Evolutionary conservation across 2,113 vertebrate genomes (phyloP).

Genomic region (Ictalurus punctatus): DNA sequence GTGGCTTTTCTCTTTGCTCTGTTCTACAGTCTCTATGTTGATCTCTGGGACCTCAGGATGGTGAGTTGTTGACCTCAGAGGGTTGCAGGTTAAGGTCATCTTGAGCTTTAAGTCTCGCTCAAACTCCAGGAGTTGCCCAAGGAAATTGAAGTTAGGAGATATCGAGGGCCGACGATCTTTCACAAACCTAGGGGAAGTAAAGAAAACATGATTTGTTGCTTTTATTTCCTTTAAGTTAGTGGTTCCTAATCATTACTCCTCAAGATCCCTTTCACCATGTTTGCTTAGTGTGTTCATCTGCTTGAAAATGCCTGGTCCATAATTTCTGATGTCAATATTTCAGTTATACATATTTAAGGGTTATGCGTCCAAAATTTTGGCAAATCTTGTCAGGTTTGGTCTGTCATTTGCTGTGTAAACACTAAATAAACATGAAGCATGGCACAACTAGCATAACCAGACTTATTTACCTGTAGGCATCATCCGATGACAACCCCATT

Average conservation of each 20-base stretch:
- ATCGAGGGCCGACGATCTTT: slow-evolving; percentile 95
- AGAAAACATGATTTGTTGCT: neutral
- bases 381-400: too few relatives aligned
- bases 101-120: slow-evolving; percentile 88
- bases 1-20: slow-evolving; percentile 9
- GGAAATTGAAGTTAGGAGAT: slow-evolving; percentile 96
- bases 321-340: neutral
- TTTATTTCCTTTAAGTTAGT: neutral
- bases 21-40: slow-evolving; percentile 17
- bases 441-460: neutral
- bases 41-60: slow-evolving; percentile 13
- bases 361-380: neutral
- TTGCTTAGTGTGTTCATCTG: neutral
- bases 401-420: neutral
- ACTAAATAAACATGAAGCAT: neutral
- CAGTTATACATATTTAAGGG: neutral
- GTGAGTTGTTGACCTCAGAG: slow-evolving; percentile 56
- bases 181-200: slow-evolving; percentile 77
- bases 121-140: slow-evolving; percentile 94
- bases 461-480: slow-evolving; percentile 88
- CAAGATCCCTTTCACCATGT: neutral
- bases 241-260: too few relatives aligned
- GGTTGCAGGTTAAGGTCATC: slow-evolving; percentile 71
- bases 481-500: slow-evolving; percentile 95
- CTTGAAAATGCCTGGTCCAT: too few relatives aligned